Evolutionary conservation across 2,888 invertebrate genomes (phyloP), one percentile per base, ranked within the genome.

Genomic region (Polydrusus pterygomalis): DNA sequence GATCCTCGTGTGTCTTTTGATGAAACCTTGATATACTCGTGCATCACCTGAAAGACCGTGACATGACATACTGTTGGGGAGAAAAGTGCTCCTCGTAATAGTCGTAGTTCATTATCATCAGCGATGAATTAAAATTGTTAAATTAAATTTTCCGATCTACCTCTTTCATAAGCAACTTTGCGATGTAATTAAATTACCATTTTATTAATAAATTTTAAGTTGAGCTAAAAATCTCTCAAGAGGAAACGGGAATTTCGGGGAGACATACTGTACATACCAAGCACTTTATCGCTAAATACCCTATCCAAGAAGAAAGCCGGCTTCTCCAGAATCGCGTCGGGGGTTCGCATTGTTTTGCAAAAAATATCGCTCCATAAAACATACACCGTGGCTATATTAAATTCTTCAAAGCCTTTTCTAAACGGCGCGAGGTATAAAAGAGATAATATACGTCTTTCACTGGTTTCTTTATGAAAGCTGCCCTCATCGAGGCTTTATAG

Each of bases 351-450:
- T 81, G 81, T 80, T 80, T 78, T 74, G 77, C 81, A 84, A 83
- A 83, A 84, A 83, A 83, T 82, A 83, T 83, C 84, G 83, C 83
- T 83, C 83, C 82, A 84, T 84, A 84, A 84, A 84, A 83, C 81
- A 82, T 81, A 80, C 76, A 80, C 78, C 75, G 77, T 70, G 73
- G 79, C 81, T 82, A 79, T 81, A 81, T 82, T 81, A 81, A 81
- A 81, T 77, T 78, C 79, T 75, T 75, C 71, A 72, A 74, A 68
- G 65, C 74, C 67, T 74, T 58, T 69, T 75, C 65, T 74, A 77
- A 77, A 77, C 69, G 75, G 77, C 77, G 77, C 68, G 71, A 72
- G 72, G 77, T 74, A 74, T 77, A 77, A 77, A 77, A 34, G 63
- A 74, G 74, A 74, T 77, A 77, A 74, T 74, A 71, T 77, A 77